A percentile compares a stretch with the other conserved stretches of the same genome.
phyloP scores from a whole-genome alignment of 2,888 invertebrate genomes.

The Clivina fossor region DNA sequence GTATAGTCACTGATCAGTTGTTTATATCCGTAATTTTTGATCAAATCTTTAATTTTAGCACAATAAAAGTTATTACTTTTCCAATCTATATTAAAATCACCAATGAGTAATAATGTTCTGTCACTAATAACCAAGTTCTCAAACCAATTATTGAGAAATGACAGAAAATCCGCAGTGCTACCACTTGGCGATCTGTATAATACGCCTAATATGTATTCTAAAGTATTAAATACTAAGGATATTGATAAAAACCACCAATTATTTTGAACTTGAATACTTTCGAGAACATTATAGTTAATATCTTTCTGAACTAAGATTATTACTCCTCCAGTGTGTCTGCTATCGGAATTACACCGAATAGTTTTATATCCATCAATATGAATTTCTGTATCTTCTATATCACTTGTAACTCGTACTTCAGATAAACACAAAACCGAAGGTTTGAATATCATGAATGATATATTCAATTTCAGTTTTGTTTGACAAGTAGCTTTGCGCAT shows the following conservation, averaged over 20 bases:
- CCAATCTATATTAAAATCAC: constrained; percentile 1
- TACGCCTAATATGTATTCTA: background rate
- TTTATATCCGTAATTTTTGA: background rate
- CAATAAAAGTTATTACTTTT: background rate
- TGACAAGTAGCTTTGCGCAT: no score
- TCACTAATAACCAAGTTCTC: background rate
- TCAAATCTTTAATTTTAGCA: background rate
- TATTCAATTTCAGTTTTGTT: no score
- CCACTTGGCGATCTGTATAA: constrained; percentile 7
- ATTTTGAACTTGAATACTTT: background rate
- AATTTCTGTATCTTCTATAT: background rate
- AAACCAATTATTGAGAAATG: constrained; percentile 3
- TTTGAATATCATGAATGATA: no score
- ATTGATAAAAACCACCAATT: background rate
- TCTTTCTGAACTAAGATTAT: background rate
- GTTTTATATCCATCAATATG: background rate
- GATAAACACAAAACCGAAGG: background rate
- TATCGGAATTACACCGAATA: background rate
- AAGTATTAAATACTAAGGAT: background rate
- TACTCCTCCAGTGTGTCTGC: background rate
- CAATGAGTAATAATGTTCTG: background rate
- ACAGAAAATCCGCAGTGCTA: background rate
- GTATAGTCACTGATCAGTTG: constrained; percentile 1
- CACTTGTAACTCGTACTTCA: background rate
- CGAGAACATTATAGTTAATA: background rate